Percentiles rank a stretch among this genome's conserved stretches.
These are phyloP conservation scores for Oxycera nigricornis DNA, from an alignment of 2,888 invertebrate genomes.

Conservation along the genomic window DNA sequence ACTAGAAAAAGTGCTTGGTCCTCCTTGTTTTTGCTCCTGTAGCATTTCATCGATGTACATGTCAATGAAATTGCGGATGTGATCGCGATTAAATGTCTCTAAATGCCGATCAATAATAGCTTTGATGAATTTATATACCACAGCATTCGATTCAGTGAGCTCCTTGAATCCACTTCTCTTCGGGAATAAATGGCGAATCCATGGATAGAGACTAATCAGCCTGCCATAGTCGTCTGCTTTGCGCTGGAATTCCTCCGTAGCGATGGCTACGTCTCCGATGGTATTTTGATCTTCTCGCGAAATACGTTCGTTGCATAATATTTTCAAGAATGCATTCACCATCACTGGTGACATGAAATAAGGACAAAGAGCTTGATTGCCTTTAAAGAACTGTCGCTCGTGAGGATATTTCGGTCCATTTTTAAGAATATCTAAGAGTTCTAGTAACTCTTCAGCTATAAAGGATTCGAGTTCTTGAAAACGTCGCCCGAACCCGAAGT, in stretches of 20 bases:
- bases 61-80: conserved; percentile 69
- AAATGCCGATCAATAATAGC: conserved; percentile 64
- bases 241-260: conserved; percentile 66
- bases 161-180: conserved; percentile 66
- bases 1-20: conserved; percentile 65
- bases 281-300: conserved; percentile 64
- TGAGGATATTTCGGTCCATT: conserved; percentile 62
- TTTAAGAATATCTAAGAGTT: conserved; percentile 63
- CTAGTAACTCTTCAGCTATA: conserved; percentile 62
- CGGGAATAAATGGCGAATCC: conserved; percentile 69
- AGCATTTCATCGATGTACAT: conserved; percentile 69
- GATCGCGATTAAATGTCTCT: conserved; percentile 60
- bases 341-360: conserved; percentile 65
- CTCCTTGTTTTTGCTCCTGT: conserved; percentile 56
- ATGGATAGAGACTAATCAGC: conserved; percentile 66
- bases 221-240: conserved; percentile 68
- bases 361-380: conserved; percentile 63
- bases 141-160: conserved; percentile 63
- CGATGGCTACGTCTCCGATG: conserved; percentile 58
- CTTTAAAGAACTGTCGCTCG: conserved; percentile 58
- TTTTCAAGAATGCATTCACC: conserved; percentile 66
- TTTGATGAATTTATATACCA: conserved; percentile 64
- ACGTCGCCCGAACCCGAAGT: conserved; percentile 74
- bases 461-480: conserved; percentile 65
- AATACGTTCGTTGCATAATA: conserved; percentile 65